phyloP scores from a whole-genome alignment of 2,113 vertebrate species.

The Canis aureus region DNA sequence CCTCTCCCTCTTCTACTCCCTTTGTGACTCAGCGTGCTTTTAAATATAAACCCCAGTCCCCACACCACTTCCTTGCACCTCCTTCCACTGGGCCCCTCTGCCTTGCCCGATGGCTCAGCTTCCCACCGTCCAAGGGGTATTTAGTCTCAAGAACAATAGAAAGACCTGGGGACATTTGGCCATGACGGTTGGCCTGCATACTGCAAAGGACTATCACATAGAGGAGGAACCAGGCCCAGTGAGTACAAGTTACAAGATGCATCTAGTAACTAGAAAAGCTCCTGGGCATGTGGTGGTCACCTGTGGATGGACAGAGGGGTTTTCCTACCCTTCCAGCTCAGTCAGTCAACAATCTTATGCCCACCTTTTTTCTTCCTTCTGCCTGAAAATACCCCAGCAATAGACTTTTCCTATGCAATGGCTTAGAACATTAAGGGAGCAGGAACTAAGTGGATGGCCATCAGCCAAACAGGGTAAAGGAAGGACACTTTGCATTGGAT shows the following conservation, averaged over 20 bases:
- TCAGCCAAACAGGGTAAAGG: not conserved
- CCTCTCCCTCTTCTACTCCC: not conserved
- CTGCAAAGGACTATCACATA: not conserved
- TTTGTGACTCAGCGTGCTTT: slow-evolving; percentile 67
- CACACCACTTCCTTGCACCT: slow-evolving; percentile 75
- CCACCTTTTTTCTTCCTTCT: not conserved
- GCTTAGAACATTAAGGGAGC: not conserved
- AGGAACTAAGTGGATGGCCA: not conserved
- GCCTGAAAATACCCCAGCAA: not conserved
- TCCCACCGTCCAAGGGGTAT: not conserved
- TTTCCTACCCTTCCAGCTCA: not conserved
- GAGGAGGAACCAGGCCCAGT: not conserved
- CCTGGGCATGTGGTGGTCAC: rapidly evolving
- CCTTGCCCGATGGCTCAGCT: not conserved
- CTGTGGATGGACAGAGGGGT: not conserved
- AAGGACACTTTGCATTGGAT: not conserved
- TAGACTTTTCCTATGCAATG: not conserved
- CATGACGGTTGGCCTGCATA: not conserved
- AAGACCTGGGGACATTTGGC: not conserved
- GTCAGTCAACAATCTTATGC: not conserved
- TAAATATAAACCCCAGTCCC: slow-evolving; percentile 75
- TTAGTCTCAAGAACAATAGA: not conserved
- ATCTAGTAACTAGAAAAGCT: not conserved
- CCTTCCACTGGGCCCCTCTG: slow-evolving; percentile 68
- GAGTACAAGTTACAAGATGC: not conserved